Percentiles rank a stretch among this genome's conserved stretches.
Conservation (phyloP, 64 coral and sea anemone species). For the Dendronephthya gigantea region DNA sequence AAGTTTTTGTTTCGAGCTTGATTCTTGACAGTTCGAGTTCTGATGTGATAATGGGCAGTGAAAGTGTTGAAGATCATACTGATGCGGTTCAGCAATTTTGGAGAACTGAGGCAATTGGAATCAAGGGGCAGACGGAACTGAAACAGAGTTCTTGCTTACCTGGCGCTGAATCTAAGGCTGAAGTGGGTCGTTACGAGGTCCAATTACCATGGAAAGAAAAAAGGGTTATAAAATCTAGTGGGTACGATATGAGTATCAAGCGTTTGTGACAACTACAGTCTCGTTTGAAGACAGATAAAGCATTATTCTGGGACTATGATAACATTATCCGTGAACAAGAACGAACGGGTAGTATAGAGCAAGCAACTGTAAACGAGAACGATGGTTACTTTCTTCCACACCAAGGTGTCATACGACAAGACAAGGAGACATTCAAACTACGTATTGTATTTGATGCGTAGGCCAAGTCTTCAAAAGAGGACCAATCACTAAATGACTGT, state of each 20-base stretch:
- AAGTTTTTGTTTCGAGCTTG: too few relatives aligned
- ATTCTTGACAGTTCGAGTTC: neutral
- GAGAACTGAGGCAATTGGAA: slow-evolving; percentile 9
- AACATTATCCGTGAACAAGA: slow-evolving; percentile 23
- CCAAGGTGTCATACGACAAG: neutral
- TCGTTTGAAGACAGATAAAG: slow-evolving; percentile 25
- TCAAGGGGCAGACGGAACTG: neutral
- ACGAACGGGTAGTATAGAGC: neutral
- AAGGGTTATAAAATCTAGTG: slow-evolving; percentile 8
- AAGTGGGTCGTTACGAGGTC: too few relatives aligned
- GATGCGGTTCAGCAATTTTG: neutral
- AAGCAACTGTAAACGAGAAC: slow-evolving; percentile 8
- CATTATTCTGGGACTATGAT: slow-evolving; percentile 28
- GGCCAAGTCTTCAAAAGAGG: slow-evolving; percentile 7
- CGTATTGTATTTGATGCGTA: neutral
- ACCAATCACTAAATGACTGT: slow-evolving; percentile 12
- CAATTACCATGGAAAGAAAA: slow-evolving; percentile 33
- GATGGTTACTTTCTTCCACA: slow-evolving; percentile 15
- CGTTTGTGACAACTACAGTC: slow-evolving; percentile 22
- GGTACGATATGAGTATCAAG: slow-evolving; percentile 22
- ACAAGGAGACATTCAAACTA: neutral
- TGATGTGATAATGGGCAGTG: slow-evolving; percentile 21
- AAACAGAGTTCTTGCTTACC: slow-evolving; percentile 22
- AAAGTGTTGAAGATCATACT: neutral
- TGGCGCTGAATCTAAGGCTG: slow-evolving; percentile 28